Evolutionary conservation across 1,140 invertebrate genomes (phyloP).

Genomic region (Ceratina calcarata): DNA sequence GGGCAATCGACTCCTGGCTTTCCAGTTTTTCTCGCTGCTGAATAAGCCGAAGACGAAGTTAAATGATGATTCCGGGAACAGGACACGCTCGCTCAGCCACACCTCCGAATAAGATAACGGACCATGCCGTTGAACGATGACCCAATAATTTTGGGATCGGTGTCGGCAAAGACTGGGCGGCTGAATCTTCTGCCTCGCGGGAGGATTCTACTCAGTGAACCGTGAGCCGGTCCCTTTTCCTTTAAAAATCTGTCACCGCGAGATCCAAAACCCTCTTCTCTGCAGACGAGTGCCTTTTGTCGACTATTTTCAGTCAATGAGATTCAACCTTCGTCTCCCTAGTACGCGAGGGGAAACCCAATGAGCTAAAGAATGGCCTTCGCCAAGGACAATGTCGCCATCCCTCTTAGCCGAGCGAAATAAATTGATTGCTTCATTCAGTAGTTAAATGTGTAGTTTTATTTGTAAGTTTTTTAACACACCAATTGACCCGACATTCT

Average conservation of each 20-base stretch:
- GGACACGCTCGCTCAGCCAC: constrained; percentile 21
- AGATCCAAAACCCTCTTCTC: not conserved
- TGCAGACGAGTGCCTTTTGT: not conserved
- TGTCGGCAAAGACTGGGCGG: not conserved
- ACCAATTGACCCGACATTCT: too few species aligned
- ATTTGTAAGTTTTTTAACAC: too few species aligned
- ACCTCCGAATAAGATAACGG: constrained; percentile 21
- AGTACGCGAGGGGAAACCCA: constrained; percentile 2
- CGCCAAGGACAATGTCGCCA: not conserved
- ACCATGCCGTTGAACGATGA: not conserved
- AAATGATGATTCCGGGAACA: constrained; percentile 44
- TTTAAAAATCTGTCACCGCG: constrained; percentile 6
- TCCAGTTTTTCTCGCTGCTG: constrained; percentile 30
- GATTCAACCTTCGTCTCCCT: constrained; percentile 16
- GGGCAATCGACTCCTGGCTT: constrained; percentile 14
- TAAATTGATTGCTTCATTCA: not conserved
- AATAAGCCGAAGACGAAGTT: constrained; percentile 54
- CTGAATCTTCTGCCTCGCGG: too few species aligned
- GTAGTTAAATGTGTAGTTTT: too few species aligned
- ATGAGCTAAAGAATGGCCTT: not conserved
- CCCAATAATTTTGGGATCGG: constrained; percentile 33
- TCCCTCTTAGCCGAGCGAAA: not conserved
- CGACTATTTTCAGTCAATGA: constrained; percentile 29
- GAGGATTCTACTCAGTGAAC: not conserved
- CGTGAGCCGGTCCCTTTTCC: not conserved